Evolutionary conservation across 2,113 vertebrate species (phyloP).

Genomic region (Dicerorhinus sumatrensis): DNA sequence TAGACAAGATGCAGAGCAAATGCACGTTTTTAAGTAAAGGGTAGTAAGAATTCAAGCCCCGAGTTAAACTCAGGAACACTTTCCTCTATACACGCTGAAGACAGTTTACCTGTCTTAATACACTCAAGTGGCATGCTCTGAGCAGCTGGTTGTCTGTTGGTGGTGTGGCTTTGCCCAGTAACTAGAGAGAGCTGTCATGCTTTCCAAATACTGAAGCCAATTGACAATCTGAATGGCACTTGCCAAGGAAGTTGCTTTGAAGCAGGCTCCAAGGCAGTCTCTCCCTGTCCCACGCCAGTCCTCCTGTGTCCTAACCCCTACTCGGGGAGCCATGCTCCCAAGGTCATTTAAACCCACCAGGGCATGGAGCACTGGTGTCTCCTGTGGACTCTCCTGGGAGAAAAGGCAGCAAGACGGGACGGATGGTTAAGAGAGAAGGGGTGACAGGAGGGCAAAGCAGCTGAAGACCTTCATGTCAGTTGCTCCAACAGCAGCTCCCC

Average conservation of each 20-base stretch:
- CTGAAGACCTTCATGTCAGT: fast-evolving
- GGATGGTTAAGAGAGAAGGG: not conserved
- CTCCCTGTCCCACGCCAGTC: not conserved
- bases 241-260: not conserved
- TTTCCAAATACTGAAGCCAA: not conserved
- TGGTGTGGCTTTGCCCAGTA: not conserved
- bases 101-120: too few species aligned
- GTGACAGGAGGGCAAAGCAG: fast-evolving
- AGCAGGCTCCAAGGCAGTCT: not conserved
- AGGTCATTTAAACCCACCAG: not conserved
- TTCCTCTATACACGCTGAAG: too few species aligned
- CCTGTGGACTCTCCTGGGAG: not conserved
- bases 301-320: not conserved
- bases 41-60: not conserved
- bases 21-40: not conserved
- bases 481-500: not conserved
- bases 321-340: not conserved
- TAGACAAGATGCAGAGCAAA: not conserved
- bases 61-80: not conserved
- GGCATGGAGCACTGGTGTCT: not conserved
- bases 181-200: not conserved
- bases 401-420: not conserved
- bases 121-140: too few species aligned
- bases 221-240: too few species aligned
- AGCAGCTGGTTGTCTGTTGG: not conserved